Evolutionary conservation across 35 echinoderm and acorn worm genomes (phyloP), one percentile per base, ranked within the genome.

Genomic region (Ophiothrix spiculata): DNA sequence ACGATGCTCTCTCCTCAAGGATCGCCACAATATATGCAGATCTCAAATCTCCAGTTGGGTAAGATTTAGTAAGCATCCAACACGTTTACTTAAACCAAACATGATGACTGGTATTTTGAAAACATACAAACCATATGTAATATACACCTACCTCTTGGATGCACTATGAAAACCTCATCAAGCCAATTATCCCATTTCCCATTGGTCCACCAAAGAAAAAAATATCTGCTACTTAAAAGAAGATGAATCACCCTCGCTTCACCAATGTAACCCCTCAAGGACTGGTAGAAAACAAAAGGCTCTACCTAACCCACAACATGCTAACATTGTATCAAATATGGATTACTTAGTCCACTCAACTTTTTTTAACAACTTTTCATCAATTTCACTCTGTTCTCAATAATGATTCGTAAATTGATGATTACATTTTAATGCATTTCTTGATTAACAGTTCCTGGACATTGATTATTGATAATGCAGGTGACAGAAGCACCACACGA

Each of bases 201-300:
- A n/a, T 28, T 15, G 25, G 8, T 69, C 17, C 60, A 10, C n/a
- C n/a, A n/a, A n/a, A n/a, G n/a, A n/a, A n/a, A 69, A 2, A 69
- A 6, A 69, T 25, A 69, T 69, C 60, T 28, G 60, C n/a, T 69
- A 69, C 60, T 69, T 69, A 69, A 69, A 28, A 25, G 23, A 6
- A 25, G 60, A 69, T 69, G 60, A 69, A 69, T 69, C 60, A 69
- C 60, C n/a, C 60, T 69, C 60, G 6, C 60, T n/a, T 69, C 29
- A n/a, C 60, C 3, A 1, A 69, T 12, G 23, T 12, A 28, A 49
- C 3, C 60, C 60, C 60, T 15, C 16, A 28, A 69, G 60, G 23
- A 69, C 60, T 69, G 60, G 60, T 69, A 69, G 60, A 69, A 15
- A 69, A 69, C 60, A 69, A 69, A 69, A 69, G 60, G 29, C 25